Percentiles rank a stretch among this genome's conserved stretches.
phyloP scores from a whole-genome alignment of 2,797 vertebrate species.

The Artibeus jamaicensis region DNA sequence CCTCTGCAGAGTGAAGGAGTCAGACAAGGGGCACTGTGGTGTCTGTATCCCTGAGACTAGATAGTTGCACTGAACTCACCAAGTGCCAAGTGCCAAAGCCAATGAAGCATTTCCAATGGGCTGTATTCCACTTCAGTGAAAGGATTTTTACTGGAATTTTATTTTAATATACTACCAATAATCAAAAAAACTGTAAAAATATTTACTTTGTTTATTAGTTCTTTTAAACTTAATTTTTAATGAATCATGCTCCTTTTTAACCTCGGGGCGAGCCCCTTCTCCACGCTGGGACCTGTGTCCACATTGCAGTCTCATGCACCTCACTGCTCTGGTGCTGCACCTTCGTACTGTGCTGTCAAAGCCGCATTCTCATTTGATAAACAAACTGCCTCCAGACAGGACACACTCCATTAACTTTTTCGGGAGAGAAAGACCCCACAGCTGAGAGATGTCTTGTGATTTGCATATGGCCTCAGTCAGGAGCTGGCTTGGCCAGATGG shows the following conservation, averaged over 20 bases:
- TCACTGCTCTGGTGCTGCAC: not conserved
- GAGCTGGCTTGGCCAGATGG: not conserved
- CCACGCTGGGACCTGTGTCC: not conserved
- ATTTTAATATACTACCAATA: not conserved
- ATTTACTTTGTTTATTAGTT: not conserved
- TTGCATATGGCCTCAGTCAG: not conserved
- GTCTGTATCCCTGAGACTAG: not conserved
- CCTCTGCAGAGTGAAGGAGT: not conserved
- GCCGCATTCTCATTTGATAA: not conserved
- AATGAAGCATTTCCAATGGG: not conserved
- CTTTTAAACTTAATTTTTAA: not conserved
- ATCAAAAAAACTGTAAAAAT: not conserved
- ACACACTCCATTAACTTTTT: not conserved
- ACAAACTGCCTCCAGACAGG: not conserved
- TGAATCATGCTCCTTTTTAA: not conserved
- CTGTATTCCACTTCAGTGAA: not conserved
- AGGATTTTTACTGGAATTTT: not conserved
- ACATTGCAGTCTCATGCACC: fast-evolving
- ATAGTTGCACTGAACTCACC: not conserved
- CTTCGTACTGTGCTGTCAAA: not conserved
- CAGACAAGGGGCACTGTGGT: not conserved
- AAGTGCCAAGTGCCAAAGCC: not conserved
- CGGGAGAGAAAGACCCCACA: not conserved
- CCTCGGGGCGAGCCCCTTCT: not conserved
- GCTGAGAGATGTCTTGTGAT: not conserved